Evolutionary conservation across 2,113 vertebrate species (phyloP), one percentile per base, ranked within the genome.

Genomic region (Psilopogon haemacephalus): DNA sequence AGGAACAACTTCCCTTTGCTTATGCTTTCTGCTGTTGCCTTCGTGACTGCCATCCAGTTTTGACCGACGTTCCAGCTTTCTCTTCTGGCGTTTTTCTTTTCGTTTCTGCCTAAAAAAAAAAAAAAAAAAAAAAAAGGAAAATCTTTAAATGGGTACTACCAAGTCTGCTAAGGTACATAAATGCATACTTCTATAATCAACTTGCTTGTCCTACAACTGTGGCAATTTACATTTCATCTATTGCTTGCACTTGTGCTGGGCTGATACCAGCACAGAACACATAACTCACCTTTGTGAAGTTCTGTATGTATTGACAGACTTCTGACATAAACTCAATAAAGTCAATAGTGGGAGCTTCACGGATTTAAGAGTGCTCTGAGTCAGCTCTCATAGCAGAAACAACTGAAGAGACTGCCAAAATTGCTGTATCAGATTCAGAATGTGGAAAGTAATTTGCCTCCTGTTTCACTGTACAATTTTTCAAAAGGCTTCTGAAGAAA

Each of bases 61-160:
- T 40, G 92, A 95, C 32, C 98, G 98, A 79, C 98, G 98, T 62
- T 99, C 98, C n/a, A 97, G 90, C 32, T 98, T 99, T 73, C 98
- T 98, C 96, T 99, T 98, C 87, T 98, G 98, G 68, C 98, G 99
- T 93, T 98, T 98, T 91, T 99, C 99, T 96, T 99, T 99, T 12
- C 99, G 97, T 80, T 97, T 98, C 89, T 99, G 98, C 94, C 99
- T 99, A 97, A 68, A 93, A 33, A 87, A 67, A 79, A 19, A 76
- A 82, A 56, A 20, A 20, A n/a, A n/a, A 97, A 68, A 93, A 33
- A 87, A 67, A 79, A 19, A 76, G 79, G 52, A 20, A 20, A 30
- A 28, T 13, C 56, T 67, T 73, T 33, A 84, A 38, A 76, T 73
- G 76, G 64, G 37, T 1, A 5, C 62, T 30, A 72, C 26, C 58